These are phyloP conservation scores for Eubasilissa splendida DNA, from an alignment of 2,888 invertebrate species.

Conservation along the genomic window DNA sequence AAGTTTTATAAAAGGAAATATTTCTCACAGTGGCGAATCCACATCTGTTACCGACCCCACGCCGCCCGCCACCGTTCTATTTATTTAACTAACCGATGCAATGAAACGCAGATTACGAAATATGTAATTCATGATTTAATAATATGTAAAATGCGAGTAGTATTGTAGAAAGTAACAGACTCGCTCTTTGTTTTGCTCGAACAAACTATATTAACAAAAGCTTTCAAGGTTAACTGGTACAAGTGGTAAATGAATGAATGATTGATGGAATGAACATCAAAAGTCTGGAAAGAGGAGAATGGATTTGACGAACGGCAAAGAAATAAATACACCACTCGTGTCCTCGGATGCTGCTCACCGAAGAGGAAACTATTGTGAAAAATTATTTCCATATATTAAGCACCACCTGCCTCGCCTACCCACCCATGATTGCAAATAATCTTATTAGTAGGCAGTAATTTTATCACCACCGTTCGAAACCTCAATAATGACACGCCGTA, in stretches of 20 bases:
- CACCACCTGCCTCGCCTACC: no score
- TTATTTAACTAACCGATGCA: background rate
- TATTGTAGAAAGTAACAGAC: background rate
- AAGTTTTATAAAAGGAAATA: conserved; percentile 20
- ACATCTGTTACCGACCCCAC: conserved; percentile 2
- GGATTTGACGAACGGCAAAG: conserved; percentile 16
- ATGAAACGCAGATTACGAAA: conserved; percentile 18
- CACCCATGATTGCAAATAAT: no score
- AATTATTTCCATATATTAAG: no score
- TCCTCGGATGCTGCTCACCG: no score
- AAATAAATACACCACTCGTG: no score
- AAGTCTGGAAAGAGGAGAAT: conserved; percentile 11
- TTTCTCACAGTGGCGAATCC: conserved; percentile 14
- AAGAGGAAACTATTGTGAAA: no score
- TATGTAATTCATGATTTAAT: background rate
- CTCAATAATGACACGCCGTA: no score
- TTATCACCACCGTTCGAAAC: no score
- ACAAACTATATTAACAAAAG: conserved; percentile 22
- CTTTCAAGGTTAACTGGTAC: conserved; percentile 26
- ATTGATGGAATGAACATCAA: conserved; percentile 25
- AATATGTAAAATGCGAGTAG: conserved; percentile 21
- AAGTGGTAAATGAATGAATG: conserved; percentile 23
- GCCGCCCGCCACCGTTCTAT: background rate
- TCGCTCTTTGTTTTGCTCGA: background rate
- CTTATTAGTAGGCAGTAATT: no score